These are phyloP conservation scores for Macrosoma leucophasiata DNA, from an alignment of 2,888 invertebrate genomes.

Conservation along the genomic window DNA sequence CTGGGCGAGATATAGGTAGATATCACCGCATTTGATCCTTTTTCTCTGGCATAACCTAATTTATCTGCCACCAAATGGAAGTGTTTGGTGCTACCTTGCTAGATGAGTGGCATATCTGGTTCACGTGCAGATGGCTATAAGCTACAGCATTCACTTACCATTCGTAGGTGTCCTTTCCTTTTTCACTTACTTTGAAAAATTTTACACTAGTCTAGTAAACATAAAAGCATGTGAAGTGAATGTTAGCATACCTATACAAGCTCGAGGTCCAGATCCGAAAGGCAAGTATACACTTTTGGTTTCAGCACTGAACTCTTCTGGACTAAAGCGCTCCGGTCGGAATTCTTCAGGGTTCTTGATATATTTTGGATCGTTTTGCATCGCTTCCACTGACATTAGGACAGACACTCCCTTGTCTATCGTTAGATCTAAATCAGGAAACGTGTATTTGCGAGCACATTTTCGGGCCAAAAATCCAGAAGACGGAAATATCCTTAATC, in stretches of 20 bases:
- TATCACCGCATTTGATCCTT: too few species aligned
- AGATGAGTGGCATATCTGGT: too few species aligned
- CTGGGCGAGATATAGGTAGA: too few species aligned
- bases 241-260: constrained; percentile 43
- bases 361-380: constrained; percentile 45
- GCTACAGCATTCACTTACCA: too few species aligned
- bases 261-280: constrained; percentile 49
- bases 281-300: constrained; percentile 45
- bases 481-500: constrained; percentile 46
- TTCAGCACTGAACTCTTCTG: constrained; percentile 30
- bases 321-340: constrained; percentile 40
- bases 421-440: constrained; percentile 36
- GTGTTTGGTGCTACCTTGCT: too few species aligned
- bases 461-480: constrained; percentile 39
- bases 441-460: constrained; percentile 36
- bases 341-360: constrained; percentile 41
- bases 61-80: too few species aligned
- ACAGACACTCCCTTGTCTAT: constrained; percentile 39
- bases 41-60: too few species aligned
- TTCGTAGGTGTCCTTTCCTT: too few species aligned
- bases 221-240: too few species aligned
- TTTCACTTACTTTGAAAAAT: too few species aligned
- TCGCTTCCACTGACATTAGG: constrained; percentile 30
- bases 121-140: too few species aligned
- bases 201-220: too few species aligned